Conservation (phyloP, 2,113 vertebrate genomes). For the Arizona elegans region DNA sequence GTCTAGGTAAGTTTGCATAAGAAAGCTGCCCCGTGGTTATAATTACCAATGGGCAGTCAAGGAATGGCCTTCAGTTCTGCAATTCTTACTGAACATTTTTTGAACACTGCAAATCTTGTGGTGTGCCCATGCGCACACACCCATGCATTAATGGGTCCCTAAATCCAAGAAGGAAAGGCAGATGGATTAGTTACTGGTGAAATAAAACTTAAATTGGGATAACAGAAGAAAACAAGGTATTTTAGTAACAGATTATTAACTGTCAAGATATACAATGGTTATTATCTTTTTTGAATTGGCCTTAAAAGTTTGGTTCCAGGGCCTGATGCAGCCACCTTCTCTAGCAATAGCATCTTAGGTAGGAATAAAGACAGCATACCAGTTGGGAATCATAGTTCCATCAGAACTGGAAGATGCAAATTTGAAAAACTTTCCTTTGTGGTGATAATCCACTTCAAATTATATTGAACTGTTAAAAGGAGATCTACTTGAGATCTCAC, state of each 20-base stretch:
- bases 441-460: not conserved
- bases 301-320: not conserved
- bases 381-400: not conserved
- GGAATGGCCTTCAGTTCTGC: not conserved
- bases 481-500: not conserved
- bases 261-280: not conserved
- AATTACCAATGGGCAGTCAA: not conserved
- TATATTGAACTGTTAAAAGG: not conserved
- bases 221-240: not conserved
- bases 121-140: not conserved
- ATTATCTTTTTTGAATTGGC: not conserved
- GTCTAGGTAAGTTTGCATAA: no score
- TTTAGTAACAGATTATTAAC: not conserved
- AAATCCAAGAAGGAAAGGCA: not conserved
- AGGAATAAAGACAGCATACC: not conserved
- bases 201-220: not conserved
- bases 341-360: not conserved
- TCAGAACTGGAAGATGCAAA: not conserved
- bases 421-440: not conserved
- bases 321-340: not conserved
- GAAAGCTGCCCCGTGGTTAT: not conserved
- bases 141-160: not conserved
- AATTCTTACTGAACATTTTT: not conserved
- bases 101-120: not conserved
- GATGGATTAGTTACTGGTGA: not conserved